phyloP scores from a whole-genome alignment of 2,888 invertebrate species.

The Resseliella maxima region DNA sequence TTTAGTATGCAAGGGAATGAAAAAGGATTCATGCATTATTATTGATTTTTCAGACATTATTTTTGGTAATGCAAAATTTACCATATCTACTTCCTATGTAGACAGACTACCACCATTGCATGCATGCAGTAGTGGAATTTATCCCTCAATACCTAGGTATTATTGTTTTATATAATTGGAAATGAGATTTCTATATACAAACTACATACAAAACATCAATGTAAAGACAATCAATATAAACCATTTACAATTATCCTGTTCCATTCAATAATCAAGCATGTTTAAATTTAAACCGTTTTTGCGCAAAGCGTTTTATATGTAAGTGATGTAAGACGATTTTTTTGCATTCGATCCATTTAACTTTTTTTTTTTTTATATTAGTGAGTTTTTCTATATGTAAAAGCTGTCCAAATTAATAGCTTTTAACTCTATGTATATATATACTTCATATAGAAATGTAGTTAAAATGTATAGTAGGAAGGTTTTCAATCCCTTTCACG shows the following conservation, averaged over 20 bases:
- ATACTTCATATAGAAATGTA: neutral
- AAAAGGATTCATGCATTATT: slow-evolving; percentile 20
- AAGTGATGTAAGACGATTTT: neutral
- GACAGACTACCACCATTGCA: neutral
- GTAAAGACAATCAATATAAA: slow-evolving; percentile 3
- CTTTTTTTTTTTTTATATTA: neutral
- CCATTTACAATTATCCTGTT: slow-evolving; percentile 23
- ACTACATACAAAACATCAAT: neutral
- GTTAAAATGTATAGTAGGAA: neutral
- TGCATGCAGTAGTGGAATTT: neutral
- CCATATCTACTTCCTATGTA: slow-evolving; percentile 26
- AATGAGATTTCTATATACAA: neutral
- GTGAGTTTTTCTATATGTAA: neutral
- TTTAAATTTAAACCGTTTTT: neutral
- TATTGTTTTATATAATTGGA: neutral
- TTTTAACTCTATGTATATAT: neutral
- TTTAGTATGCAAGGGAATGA: neutral
- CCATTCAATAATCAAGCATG: neutral
- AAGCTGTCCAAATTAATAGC: neutral
- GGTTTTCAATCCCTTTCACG: slow-evolving; percentile 7
- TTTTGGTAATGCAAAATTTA: slow-evolving; percentile 37
- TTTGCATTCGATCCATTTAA: neutral
- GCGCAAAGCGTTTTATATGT: neutral
- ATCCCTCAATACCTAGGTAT: neutral
- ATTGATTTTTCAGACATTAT: slow-evolving; percentile 34